Conservation (phyloP, 2,797 vertebrate species). For the Hydrocynus forskahlii region DNA sequence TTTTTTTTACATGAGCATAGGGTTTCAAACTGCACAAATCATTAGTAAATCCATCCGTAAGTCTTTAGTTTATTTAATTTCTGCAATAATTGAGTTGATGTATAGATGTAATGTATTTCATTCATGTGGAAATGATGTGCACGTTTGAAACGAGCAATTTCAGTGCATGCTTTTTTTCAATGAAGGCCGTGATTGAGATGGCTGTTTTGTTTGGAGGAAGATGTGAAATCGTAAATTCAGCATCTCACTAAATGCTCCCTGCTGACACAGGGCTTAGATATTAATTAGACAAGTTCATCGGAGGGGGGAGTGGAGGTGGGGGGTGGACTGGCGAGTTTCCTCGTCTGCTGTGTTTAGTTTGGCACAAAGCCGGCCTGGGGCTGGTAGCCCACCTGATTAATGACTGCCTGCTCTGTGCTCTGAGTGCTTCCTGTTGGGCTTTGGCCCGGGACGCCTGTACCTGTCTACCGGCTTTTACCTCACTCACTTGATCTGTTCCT, state of each 20-base stretch:
- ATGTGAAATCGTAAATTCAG: conserved; percentile 73
- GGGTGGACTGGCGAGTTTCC: conserved; percentile 36
- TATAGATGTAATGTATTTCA: background rate
- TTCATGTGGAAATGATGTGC: background rate
- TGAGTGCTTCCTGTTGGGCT: conserved; percentile 71
- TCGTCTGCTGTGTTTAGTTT: conserved; percentile 72
- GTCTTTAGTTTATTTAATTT: background rate
- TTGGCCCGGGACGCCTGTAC: conserved; percentile 63
- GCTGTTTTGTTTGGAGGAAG: conserved; percentile 62
- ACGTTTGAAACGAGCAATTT: background rate
- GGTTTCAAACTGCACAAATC: too few species aligned
- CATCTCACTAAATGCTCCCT: conserved; percentile 73
- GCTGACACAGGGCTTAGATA: conserved; percentile 55
- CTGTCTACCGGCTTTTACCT: conserved; percentile 37
- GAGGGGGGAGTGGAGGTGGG: conserved; percentile 5
- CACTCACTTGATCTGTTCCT: conserved; percentile 35
- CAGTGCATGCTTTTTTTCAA: background rate
- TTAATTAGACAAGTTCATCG: conserved; percentile 60
- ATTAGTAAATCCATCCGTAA: too few species aligned
- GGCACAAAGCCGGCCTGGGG: conserved; percentile 62
- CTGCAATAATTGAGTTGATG: background rate
- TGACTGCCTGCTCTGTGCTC: conserved; percentile 78
- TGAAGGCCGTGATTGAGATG: conserved; percentile 42
- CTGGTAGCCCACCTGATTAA: conserved; percentile 83
- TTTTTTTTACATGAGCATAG: too few species aligned